Evolutionary conservation across 2,888 invertebrate genomes (phyloP).

Genomic region (Macrosiphum euphorbiae): DNA sequence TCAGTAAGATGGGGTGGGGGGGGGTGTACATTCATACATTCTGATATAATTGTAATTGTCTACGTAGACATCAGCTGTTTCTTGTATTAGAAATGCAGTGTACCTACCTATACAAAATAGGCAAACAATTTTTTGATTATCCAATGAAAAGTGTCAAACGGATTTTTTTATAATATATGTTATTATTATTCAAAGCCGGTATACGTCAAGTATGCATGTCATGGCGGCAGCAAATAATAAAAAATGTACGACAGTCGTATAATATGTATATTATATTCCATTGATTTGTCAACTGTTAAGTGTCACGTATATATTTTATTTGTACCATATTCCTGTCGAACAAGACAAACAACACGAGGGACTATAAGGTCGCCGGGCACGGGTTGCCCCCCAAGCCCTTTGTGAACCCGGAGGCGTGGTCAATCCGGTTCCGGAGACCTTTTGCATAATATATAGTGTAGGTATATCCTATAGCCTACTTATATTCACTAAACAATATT

Average conservation of each 20-base stretch:
- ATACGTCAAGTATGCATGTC: not conserved
- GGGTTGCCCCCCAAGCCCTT: slow-evolving; percentile 52
- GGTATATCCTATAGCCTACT: slow-evolving; percentile 43
- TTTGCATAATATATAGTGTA: slow-evolving; percentile 12
- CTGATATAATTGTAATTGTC: not conserved
- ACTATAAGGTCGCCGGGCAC: slow-evolving; percentile 58
- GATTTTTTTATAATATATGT: slow-evolving; percentile 10
- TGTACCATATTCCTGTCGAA: slow-evolving; percentile 43
- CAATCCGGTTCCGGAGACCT: slow-evolving; percentile 59
- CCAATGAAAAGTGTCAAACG: slow-evolving; percentile 28
- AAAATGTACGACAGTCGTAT: slow-evolving; percentile 30
- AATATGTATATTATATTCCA: slow-evolving; percentile 21
- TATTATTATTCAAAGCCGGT: slow-evolving; percentile 24
- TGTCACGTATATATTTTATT: slow-evolving; percentile 48
- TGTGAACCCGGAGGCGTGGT: slow-evolving; percentile 54
- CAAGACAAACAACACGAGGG: slow-evolving; percentile 57
- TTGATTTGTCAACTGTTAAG: slow-evolving; percentile 59
- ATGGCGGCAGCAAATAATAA: not conserved
- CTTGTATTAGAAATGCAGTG: not conserved
- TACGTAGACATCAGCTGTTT: slow-evolving; percentile 9
- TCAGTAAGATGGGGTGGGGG: not conserved
- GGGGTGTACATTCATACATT: not conserved
- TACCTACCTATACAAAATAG: not conserved
- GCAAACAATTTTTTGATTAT: slow-evolving; percentile 33
- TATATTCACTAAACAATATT: slow-evolving; percentile 23